phyloP scores from a whole-genome alignment of 1,140 invertebrate species.

The Diachasmimorpha longicaudata region DNA sequence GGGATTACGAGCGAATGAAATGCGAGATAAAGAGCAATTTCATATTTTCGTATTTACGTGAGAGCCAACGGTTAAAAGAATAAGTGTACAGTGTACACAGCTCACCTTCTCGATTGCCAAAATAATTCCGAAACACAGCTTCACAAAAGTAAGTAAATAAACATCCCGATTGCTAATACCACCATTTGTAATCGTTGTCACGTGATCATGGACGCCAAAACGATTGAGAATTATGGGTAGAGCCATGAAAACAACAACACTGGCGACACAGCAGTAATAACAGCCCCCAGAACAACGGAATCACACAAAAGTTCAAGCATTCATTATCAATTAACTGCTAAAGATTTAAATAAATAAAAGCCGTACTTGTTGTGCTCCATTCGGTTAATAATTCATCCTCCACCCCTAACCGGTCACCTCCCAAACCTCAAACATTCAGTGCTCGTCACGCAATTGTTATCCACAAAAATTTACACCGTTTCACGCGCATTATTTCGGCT shows the following conservation, averaged over 20 bases:
- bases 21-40: neutral
- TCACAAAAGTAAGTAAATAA: too few species aligned
- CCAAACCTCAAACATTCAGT: neutral
- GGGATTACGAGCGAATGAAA: neutral
- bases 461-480: neutral
- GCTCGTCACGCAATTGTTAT: neutral
- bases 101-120: neutral
- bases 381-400: neutral
- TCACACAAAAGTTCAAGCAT: too few species aligned
- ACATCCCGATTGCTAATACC: too few species aligned
- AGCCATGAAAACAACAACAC: too few species aligned
- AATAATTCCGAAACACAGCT: too few species aligned
- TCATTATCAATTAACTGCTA: neutral
- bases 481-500: conserved; percentile 2
- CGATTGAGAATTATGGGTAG: too few species aligned
- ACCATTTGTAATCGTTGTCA: too few species aligned
- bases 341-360: neutral
- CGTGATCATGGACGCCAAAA: too few species aligned
- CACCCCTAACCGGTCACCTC: neutral
- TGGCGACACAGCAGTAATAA: too few species aligned
- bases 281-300: too few species aligned
- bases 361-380: neutral
- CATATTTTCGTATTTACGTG: neutral
- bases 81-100: neutral
- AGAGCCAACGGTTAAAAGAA: neutral